Percentiles rank a stretch among this genome's conserved stretches.
Evolutionary conservation across 2,888 invertebrate species (phyloP).

Genomic region (Eristalinus aeneus): DNA sequence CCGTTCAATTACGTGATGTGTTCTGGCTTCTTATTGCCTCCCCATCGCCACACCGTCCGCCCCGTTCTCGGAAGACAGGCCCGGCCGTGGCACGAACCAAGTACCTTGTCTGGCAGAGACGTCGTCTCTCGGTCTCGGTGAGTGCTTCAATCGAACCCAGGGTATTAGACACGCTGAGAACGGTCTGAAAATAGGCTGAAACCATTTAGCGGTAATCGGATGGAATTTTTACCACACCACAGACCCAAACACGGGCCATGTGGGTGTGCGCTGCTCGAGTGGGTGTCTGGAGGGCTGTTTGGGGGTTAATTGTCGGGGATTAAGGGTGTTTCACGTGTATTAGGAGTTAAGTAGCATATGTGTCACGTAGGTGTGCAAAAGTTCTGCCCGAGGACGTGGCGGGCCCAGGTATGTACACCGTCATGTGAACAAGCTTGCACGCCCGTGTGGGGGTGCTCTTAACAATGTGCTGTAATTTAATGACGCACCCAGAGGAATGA

Average conservation of each 20-base stretch:
- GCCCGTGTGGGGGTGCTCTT: not conserved
- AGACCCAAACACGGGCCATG: not conserved
- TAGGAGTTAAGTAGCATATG: conserved; percentile 23
- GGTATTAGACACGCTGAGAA: not conserved
- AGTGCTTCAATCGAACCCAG: not conserved
- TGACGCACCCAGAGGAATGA: not conserved
- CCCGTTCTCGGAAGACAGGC: not conserved
- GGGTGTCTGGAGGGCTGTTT: conserved; percentile 20
- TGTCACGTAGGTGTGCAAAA: conserved; percentile 23
- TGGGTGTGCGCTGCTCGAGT: not conserved
- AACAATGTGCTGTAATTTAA: not conserved
- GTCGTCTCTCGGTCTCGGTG: not conserved
- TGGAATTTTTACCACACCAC: conserved; percentile 18
- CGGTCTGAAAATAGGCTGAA: conserved; percentile 13
- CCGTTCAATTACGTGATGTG: conserved; percentile 16
- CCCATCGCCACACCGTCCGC: not conserved
- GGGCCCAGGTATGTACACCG: not conserved
- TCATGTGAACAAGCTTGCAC: not conserved
- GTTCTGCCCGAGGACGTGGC: not conserved
- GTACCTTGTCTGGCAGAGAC: not conserved
- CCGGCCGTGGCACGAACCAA: not conserved
- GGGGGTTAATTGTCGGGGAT: conserved; percentile 55
- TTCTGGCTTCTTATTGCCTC: not conserved
- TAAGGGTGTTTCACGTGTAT: conserved; percentile 39
- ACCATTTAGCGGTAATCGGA: conserved; percentile 33